Base-by-base conservation (phyloP, 2,888 invertebrate genomes). In the Lordiphosa andalusiaca region DNA sequence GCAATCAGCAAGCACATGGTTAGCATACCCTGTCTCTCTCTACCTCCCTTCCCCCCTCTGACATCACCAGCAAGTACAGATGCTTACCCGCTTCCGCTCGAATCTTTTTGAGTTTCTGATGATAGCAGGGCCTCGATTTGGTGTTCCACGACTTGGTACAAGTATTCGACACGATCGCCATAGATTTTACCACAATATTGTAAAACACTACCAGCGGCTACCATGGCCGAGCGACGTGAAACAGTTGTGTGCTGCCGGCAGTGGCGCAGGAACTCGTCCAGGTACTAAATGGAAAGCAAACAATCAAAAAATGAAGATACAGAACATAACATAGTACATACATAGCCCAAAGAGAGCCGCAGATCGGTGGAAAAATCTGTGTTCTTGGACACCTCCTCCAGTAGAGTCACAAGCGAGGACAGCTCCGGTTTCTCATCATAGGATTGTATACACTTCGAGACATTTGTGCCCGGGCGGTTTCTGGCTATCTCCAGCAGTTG, bases 351-450 rank as follows among this genome's bases (percentile, higher is more conserved):
- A 1, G 87, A 82, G 25, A 89, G 67, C n/a, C 75, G 68, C 21
- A 86, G 73, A 57, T 89, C 86, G 0, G 74, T 77, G 9, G 87
- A 81, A 50, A 76, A 84, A 41, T 88, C 88, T 0, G 81, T 69
- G 53, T 86, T 84, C 23, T 88, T 85, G 0, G 86, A 85, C 3
- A 89, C 39, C 55, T 88, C 87, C 9, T 88, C 86, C 3, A 89
- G 53, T 23, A 88, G 56, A 21, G 71, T 38, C 2, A 86, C 73
- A 4, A 89, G 78, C 33, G 73, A 80, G 16, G 75, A 71, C 6
- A 81, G 72, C 0, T 67, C 71, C 12, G 59, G 70, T 3, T 83
- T 69, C 21, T 76, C 73, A 9, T 85, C 69, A 6, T 87, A 83
- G 4, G 64, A 64, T 3, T 69, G 53, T 44, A 89, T 85, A 1